Evolutionary conservation across 2,888 invertebrate genomes (phyloP), one percentile per base, ranked within the genome.

Genomic region (Hypena proboscidalis): DNA sequence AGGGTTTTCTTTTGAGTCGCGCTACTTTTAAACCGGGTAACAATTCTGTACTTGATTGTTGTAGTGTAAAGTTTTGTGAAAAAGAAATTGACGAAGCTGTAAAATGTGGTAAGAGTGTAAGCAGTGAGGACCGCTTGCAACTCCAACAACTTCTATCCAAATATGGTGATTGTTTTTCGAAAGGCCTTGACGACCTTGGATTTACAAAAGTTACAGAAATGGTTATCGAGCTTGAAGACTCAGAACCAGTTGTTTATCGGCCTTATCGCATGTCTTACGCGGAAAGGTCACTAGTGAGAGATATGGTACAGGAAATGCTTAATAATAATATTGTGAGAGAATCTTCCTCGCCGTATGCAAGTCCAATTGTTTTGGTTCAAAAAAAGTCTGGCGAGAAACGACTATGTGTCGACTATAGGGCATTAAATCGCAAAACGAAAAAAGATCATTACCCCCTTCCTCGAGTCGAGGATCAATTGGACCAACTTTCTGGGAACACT

Each of bases 141-240:
- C 8, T 41, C n/a, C n/a, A 21, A 9, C 8, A 11, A 8, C 6
- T 35, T 1, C 11, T 41, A n/a, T 2, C 3, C 1, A 19, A 35
- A 31, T 35, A 37, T 9, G 11, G 7, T 7, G 9, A 26, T 3
- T 37, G 37, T 27, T 43, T 37, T 13, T 36, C 43, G 3, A 13
- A 8, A 4, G 6, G n/a, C 4, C 27, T 43, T 4, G n/a, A 31
- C 1, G 37, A 43, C 6, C 15, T 43, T 4, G 45, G 45, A n/a
- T 13, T 26, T 0, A 30, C 31, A 0, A 40, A 25, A 2, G 7
- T 34, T 2, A 22, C 15, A 0, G 29, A 41, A 11, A 34, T 34
- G 34, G 4, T 4, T 0, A 41, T 41, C 2, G 21, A 33, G n/a
- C 11, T 40, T 0, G 10, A 41, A 6, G 32, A 34, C n/a, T 1